Percentiles rank a stretch among this genome's conserved stretches.
phyloP scores from a whole-genome alignment of 1,140 invertebrate species.

The Caerostris darwini region DNA sequence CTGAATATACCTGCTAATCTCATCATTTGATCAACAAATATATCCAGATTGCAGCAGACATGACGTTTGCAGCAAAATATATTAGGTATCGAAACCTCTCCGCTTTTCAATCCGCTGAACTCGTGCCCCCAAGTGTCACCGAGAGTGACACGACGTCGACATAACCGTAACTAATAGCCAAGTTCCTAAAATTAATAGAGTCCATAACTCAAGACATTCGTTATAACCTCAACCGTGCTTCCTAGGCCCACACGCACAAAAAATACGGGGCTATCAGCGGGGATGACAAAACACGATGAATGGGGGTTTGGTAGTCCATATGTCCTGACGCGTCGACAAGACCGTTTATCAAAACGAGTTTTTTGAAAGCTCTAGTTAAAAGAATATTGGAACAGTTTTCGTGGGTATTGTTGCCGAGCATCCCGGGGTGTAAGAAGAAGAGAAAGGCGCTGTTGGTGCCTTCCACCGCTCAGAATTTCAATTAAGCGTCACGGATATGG shows the following conservation, averaged over 20 bases:
- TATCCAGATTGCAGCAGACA: too few relatives aligned
- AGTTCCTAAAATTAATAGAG: slow-evolving; percentile 7
- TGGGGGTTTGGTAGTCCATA: not conserved
- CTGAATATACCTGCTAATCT: too few relatives aligned
- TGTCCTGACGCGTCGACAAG: slow-evolving; percentile 9
- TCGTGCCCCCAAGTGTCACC: not conserved
- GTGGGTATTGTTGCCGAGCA: not conserved
- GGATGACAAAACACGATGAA: slow-evolving; percentile 6
- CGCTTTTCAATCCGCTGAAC: not conserved
- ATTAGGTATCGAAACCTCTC: not conserved
- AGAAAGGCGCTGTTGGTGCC: not conserved
- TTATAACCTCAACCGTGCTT: not conserved
- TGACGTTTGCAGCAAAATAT: not conserved
- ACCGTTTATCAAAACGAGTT: slow-evolving; percentile 12
- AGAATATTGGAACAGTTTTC: not conserved
- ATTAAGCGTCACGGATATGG: slow-evolving; percentile 27
- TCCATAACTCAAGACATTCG: slow-evolving; percentile 19
- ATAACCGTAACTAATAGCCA: slow-evolving; percentile 3
- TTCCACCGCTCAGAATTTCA: not conserved
- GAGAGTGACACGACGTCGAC: not conserved
- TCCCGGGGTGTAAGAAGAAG: not conserved
- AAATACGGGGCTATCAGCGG: slow-evolving; percentile 17
- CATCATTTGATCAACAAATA: too few relatives aligned
- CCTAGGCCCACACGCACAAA: slow-evolving; percentile 11
- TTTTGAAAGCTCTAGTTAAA: not conserved